phyloP scores from a whole-genome alignment of 2,797 vertebrate species.

The Epinephelus awoara region DNA sequence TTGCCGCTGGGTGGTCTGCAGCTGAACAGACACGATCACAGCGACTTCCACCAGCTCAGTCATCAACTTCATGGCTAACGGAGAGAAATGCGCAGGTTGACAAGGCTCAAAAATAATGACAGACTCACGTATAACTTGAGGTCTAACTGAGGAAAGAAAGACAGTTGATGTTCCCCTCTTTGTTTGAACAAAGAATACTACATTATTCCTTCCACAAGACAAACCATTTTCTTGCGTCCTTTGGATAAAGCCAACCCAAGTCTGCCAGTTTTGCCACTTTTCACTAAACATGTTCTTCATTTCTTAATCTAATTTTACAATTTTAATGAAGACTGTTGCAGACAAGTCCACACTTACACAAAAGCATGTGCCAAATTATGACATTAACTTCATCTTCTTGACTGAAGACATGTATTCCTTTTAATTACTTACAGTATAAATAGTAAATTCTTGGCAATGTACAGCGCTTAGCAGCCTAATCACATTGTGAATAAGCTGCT shows the following conservation, averaged over 20 bases:
- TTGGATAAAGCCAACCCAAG: not conserved
- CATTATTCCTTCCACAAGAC: not conserved
- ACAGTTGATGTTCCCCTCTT: not conserved
- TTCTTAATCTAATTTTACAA: not conserved
- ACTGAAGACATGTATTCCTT: not conserved
- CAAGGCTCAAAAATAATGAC: not conserved
- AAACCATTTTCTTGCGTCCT: no score
- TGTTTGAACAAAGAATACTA: not conserved
- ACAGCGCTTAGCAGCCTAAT: not conserved
- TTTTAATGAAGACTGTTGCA: not conserved
- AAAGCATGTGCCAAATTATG: not conserved
- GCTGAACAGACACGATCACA: constrained; percentile 81
- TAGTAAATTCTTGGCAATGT: not conserved
- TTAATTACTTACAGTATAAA: not conserved
- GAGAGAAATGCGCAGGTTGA: constrained; percentile 21
- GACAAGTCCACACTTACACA: not conserved
- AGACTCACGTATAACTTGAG: not conserved
- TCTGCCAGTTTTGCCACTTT: no score
- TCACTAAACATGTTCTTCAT: not conserved
- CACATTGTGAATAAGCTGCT: not conserved
- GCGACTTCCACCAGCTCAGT: constrained; percentile 88
- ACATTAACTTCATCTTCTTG: not conserved
- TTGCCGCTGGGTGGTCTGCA: constrained; percentile 86
- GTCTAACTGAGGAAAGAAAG: not conserved
- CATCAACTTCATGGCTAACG: constrained; percentile 91